phyloP scores from a whole-genome alignment of 2,888 invertebrate genomes.

The Heteropelma amictum region DNA sequence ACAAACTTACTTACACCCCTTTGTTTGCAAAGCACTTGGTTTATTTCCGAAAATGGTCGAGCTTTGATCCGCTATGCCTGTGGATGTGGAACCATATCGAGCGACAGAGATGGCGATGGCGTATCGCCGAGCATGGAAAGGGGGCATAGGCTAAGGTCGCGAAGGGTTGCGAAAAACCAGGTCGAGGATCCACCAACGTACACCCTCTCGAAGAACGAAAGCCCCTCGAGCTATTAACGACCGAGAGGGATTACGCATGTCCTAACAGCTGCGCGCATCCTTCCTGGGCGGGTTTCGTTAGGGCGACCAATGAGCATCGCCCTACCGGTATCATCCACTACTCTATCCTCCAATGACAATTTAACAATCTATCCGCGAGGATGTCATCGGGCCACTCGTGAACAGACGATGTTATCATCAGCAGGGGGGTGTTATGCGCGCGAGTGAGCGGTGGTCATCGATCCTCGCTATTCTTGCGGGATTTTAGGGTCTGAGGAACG shows the following conservation, averaged over 20 bases:
- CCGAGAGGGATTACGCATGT: constrained; percentile 73
- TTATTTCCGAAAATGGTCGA: neutral
- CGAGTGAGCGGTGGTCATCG: constrained; percentile 63
- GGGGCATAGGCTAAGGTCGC: constrained; percentile 9
- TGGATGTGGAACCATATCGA: neutral
- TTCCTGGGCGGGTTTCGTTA: constrained; percentile 72
- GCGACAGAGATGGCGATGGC: constrained; percentile 7
- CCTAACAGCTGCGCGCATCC: constrained; percentile 76
- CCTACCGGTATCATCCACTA: constrained; percentile 66
- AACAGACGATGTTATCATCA: constrained; percentile 70
- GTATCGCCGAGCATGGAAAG: constrained; percentile 3
- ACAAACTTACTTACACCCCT: too few relatives aligned
- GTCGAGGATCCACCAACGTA: neutral
- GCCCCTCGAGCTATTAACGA: constrained; percentile 39
- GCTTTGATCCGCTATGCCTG: neutral
- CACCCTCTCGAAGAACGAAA: neutral
- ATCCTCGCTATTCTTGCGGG: constrained; percentile 56
- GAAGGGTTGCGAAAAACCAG: constrained; percentile 22
- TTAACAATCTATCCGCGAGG: constrained; percentile 66
- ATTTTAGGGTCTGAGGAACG: neutral
- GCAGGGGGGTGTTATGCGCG: constrained; percentile 12
- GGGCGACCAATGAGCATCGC: constrained; percentile 68
- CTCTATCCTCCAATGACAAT: constrained; percentile 67
- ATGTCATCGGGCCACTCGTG: constrained; percentile 74
- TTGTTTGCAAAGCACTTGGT: neutral